These are phyloP conservation scores for Neelides sp. DNA, from an alignment of 1,140 invertebrate species.

Conservation along the genomic window DNA sequence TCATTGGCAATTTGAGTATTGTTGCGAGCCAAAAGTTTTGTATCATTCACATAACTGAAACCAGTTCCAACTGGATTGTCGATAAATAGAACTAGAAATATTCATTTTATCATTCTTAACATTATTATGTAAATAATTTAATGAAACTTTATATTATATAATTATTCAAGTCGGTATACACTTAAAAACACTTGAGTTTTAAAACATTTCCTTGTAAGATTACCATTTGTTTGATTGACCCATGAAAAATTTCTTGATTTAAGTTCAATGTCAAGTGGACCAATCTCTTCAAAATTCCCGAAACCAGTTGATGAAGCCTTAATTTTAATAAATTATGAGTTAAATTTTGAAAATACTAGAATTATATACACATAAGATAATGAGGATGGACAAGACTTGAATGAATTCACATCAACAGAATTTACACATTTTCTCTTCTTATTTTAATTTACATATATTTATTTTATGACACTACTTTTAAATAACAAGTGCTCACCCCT, in stretches of 20 bases:
- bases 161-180: too few relatives aligned
- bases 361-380: background rate
- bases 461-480: too few relatives aligned
- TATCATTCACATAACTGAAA: slow-evolving; percentile 62
- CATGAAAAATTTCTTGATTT: slow-evolving; percentile 56
- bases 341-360: slow-evolving; percentile 5
- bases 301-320: slow-evolving; percentile 54
- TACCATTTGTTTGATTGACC: slow-evolving; percentile 63
- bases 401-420: too few relatives aligned
- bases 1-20: slow-evolving; percentile 65
- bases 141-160: too few relatives aligned
- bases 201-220: too few relatives aligned
- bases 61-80: slow-evolving; percentile 83
- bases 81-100: slow-evolving; percentile 70
- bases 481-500: too few relatives aligned
- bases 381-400: too few relatives aligned
- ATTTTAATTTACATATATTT: too few relatives aligned
- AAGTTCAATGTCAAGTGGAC: slow-evolving; percentile 52
- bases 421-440: too few relatives aligned
- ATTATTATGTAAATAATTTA: too few relatives aligned
- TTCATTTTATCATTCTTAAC: too few relatives aligned
- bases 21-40: slow-evolving; percentile 43
- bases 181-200: too few relatives aligned
- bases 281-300: slow-evolving; percentile 65
- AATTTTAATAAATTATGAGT: background rate